Conservation (phyloP, 2,797 vertebrate genomes). For the Spinibarbus caldwelli region DNA sequence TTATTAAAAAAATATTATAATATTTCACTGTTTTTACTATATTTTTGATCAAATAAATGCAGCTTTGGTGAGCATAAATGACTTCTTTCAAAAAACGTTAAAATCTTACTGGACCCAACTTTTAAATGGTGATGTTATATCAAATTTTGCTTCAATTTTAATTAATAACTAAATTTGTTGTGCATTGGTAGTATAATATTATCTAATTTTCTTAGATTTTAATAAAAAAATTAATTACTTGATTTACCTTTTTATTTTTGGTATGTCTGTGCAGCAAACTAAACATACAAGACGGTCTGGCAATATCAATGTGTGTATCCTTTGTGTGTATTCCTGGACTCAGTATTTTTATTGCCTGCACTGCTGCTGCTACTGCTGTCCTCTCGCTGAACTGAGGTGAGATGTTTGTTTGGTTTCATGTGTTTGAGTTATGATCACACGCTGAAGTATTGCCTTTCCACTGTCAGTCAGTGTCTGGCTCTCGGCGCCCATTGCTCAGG, state of each 20-base stretch:
- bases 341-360: neutral
- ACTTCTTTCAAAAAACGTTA: neutral
- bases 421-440: conserved; percentile 36
- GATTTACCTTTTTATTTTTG: neutral
- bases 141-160: no score
- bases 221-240: neutral
- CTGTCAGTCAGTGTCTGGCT: conserved; percentile 27
- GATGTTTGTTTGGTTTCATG: conserved; percentile 34
- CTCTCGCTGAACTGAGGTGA: conserved; percentile 15
- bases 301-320: neutral
- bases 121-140: no score
- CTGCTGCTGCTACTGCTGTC: neutral
- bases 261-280: neutral
- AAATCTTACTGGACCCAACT: neutral
- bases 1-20: neutral
- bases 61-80: neutral
- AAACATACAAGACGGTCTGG: neutral
- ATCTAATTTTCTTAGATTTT: neutral
- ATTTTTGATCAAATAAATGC: neutral
- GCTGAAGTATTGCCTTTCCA: conserved; percentile 12
- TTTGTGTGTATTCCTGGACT: neutral
- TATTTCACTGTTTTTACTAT: neutral
- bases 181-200: neutral
- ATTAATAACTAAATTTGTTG: neutral
- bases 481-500: conserved; percentile 8